phyloP scores from a whole-genome alignment of 1,140 invertebrate genomes.

The Gryon sp. region DNA sequence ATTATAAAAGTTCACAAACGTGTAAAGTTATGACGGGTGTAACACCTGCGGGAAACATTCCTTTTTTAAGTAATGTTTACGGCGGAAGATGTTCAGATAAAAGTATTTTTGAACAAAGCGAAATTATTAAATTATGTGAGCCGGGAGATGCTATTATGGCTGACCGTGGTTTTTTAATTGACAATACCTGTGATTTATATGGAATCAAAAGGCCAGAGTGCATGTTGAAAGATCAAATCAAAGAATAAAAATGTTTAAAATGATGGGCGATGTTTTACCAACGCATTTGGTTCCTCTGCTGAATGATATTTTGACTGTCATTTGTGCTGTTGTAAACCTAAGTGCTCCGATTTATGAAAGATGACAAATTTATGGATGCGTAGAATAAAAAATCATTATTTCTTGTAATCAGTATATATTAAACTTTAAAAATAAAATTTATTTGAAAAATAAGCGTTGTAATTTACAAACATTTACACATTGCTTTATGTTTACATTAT shows the following conservation, averaged over 20 bases:
- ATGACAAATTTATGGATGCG: conserved; percentile 27
- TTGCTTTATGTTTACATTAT: no score
- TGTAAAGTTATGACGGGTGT: conserved; percentile 71
- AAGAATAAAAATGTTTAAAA: conserved; percentile 52
- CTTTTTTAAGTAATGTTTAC: conserved; percentile 67
- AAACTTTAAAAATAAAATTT: no score
- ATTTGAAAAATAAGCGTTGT: no score
- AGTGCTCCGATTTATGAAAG: conserved; percentile 16
- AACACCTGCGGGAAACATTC: conserved; percentile 66
- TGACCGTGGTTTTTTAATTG: conserved; percentile 61
- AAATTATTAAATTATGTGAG: conserved; percentile 27
- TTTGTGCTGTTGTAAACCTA: conserved; percentile 53
- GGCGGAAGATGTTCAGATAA: conserved; percentile 68
- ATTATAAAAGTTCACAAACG: conserved; percentile 51
- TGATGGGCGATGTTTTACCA: conserved; percentile 32
- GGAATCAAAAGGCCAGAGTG: conserved; percentile 42
- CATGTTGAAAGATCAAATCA: conserved; percentile 58
- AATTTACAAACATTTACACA: no score
- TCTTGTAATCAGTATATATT: no score
- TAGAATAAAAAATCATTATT: background rate
- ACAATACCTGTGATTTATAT: conserved; percentile 56
- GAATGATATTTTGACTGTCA: conserved; percentile 60
- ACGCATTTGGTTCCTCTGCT: conserved; percentile 11
- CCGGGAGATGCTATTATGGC: conserved; percentile 52
- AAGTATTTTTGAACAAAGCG: conserved; percentile 56